Evolutionary conservation across 2,797 vertebrate genomes (phyloP), one percentile per base, ranked within the genome.

Genomic region (Betta splendens): DNA sequence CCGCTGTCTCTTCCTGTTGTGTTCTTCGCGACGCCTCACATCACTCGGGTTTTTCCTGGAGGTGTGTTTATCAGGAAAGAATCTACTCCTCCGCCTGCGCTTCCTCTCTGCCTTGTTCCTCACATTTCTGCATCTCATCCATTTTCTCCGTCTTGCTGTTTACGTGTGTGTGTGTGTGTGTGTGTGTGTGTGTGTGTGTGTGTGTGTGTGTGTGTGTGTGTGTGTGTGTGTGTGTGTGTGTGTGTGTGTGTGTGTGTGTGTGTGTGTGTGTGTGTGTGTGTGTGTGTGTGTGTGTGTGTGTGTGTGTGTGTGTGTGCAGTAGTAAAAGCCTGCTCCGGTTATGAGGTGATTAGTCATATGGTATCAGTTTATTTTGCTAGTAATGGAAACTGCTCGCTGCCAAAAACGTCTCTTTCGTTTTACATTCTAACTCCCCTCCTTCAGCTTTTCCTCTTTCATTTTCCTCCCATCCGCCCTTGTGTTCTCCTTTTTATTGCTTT

Each of bases 351-450:
- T 83, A 83, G 69, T 85, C 83, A 81, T 81, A 47, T 84, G 83
- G 79, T 71, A 75, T 84, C 81, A 75, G 72, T 87, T 87, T 87
- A 82, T 84, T 80, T 79, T 59, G 62, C 62, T 67, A 37, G 79
- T 79, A 81, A 84, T 83, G 81, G 83, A 87, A 85, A 81, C 71
- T 64, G 60, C 45, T 50, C 1, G 15, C 69, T 75, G 76, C 83
- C 78, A 75, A 50, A 60, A 22, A 28, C 28, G 0, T 13, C 32
- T 15, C 25, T 17, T 52, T 46, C 56, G 25, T 45, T 49, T 45
- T 9, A 29, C 44, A 18, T 17, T 25, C 38, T 21, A 21, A 23
- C 44, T 44, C 31, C 29, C n/a, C 20, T 35, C 10, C 54, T 37
- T 26, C 42, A n/a, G n/a, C 23, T 2, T 17, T 29, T 38, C 22